Base-by-base conservation (phyloP, 37 sponge, comb jelly and placozoan species). In the Ianthella basta region DNA sequence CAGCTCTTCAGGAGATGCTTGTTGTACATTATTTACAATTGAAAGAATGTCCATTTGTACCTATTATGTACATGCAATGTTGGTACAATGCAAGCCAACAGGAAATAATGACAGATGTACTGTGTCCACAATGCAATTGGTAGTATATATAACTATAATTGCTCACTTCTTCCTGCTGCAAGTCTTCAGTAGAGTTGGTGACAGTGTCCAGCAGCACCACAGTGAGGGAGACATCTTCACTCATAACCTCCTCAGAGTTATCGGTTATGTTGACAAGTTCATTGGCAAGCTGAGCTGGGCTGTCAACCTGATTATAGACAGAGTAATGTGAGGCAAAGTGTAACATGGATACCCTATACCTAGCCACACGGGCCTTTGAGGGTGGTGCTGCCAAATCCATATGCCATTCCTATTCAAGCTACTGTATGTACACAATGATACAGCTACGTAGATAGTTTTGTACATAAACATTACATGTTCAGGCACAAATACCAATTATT, bases 1-100 rank as follows among this genome's bases (percentile, higher is more conserved):
- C 18, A 89, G 60, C 3, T 55, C 60, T 29, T 73, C 82, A 27
- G 23, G 33, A 60, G 79, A 55, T 4, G 41, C 89, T 23, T 55
- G 59, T 13, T 85, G 21, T 6, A 89, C 53, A 85, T 89, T 85
- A 44, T 81, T 85, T 12, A 89, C 80, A 36, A 83, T 61, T 56
- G 25, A 38, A 0, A 90, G 32, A 34, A 86, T 4, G 1, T 61
- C 41, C 18, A 68, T 33, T 16, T n/a, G 55, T 8, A 66, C 65
- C 91, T n/a, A n/a, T n/a, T n/a, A n/a, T n/a, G n/a, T n/a, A n/a
- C n/a, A n/a, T n/a, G n/a, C n/a, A n/a, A n/a, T n/a, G n/a, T n/a
- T n/a, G n/a, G n/a, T n/a, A n/a, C n/a, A n/a, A n/a, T 90, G 57
- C 30, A 35, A 53, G 23, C 0, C 59, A 68, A 30, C 12, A 2